Evolutionary conservation across 30 jellyfish, hydroid and myxozoan genomes (phyloP), one percentile per base, ranked within the genome.

Genomic region (Chironex yamaguchii): DNA sequence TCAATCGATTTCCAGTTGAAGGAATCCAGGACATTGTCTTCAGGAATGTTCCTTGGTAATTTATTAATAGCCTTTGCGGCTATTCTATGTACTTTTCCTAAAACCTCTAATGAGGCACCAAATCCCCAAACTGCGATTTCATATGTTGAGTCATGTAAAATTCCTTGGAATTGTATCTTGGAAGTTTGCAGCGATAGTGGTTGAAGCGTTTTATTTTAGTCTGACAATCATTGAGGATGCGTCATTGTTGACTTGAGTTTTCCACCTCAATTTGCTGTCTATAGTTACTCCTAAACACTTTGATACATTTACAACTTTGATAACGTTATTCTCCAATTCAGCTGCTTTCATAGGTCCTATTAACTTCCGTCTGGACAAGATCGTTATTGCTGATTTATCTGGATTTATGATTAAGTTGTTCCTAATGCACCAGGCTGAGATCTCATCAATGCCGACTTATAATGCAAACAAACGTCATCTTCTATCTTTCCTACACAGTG

Each of bases 401-500:
- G 88, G 84, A 66, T 76, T 76, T 28, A 76, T 76, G 25, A 84
- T 65, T 36, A 81, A 22, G 20, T 84, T 81, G 31, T 63, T 81
- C 28, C 34, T 81, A 30, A 36, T 65, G 64, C 91, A 81, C 91
- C 84, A 81, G 28, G 50, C 84, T 63, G 91, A 81, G 1, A 81
- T 81, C 24, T 81, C 74, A 3, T 13, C 53, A 1, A 63, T 63
- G 32, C 64, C 84, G 30, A 26, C 48, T 58, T 79, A 81, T 24
- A 79, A 22, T 29, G 29, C 0, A 2, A 34, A 54, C 90, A 79
- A 4, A 63, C 84, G 65, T 81, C 84, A 36, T 81, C 91, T 0
- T 30, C 91, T 11, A 84, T 63, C 58, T 81, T 81, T 28, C 76
- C 91, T 3, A 81, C 84, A 81, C 91, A 62, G 84, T 33, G 48